Evolutionary conservation across 2,113 vertebrate genomes (phyloP), one percentile per base, ranked within the genome.

Genomic region (Stigmatopora nigra): DNA sequence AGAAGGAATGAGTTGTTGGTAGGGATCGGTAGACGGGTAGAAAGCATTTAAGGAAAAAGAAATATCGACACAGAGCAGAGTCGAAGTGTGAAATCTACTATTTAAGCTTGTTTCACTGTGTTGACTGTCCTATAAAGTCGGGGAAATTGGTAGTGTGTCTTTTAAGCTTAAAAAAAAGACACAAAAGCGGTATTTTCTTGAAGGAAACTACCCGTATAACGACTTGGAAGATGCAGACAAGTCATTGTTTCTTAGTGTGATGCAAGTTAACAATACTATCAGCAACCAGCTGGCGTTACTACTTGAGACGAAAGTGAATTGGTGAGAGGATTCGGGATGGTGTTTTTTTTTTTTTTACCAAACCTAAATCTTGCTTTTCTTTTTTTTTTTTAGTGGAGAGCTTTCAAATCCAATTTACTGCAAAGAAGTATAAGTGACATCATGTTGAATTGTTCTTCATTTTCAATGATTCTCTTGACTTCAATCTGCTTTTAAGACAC

Each of bases 121-220:
- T 61, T 72, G 68, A 72, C 81, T 82, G 78, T 75, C 72, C 69
- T 44, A 69, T 77, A 47, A 48, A 67, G 53, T 68, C 55, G 63
- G 62, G 44, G 57, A 73, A 78, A 72, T 69, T 70, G 56, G 63
- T 72, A 65, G 20, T 66, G 68, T 16, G 19, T 19, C 48, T 57
- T 75, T 61, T 15, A 25, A 48, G 64, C 38, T 48, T 78, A 66
- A 76, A 86, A 85, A 86, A 85, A 82, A 87, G 82, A 69, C 53
- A 72, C 73, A 65, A 14, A 61, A 51, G 57, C 20, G 56, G 62
- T 1, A 31, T 22, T 44, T 20, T 63, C 25, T 60, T 68, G 48
- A 57, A 55, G 53, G 57, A 44, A 64, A 71, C 20, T 8, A 46
- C 47, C 45, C 7, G 62, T 68, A 20, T 58, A 67, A 76, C 57